Evolutionary conservation across 2,797 vertebrate genomes (phyloP).

Genomic region (Eulemur mongoz): DNA sequence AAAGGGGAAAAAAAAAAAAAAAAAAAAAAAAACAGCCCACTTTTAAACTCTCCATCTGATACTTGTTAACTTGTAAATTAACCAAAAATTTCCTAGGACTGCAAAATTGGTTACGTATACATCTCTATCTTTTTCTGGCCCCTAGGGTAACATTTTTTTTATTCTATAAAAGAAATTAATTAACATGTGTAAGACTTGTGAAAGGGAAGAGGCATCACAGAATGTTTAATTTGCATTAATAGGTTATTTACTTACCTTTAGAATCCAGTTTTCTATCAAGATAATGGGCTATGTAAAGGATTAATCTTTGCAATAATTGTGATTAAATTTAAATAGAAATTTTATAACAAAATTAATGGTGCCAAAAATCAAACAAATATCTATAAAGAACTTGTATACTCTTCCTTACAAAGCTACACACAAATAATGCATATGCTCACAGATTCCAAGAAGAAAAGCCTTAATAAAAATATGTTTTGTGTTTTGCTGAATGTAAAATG

Average conservation of each 20-base stretch:
- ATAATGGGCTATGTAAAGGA: neutral
- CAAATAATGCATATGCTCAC: neutral
- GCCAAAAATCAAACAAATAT: neutral
- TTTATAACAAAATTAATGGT: slow-evolving; percentile 2
- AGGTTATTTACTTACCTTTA: neutral
- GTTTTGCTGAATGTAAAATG: slow-evolving; percentile 31
- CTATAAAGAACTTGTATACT: neutral
- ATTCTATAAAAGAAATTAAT: neutral
- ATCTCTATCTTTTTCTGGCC: neutral
- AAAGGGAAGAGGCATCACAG: neutral
- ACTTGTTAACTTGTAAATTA: neutral
- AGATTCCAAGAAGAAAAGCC: neutral
- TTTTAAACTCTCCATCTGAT: neutral
- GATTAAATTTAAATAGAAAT: slow-evolving; percentile 2
- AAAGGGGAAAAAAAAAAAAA: no score
- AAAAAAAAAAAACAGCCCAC: neutral
- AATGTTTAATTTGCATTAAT: neutral
- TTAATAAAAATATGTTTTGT: slow-evolving; percentile 13
- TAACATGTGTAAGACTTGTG: neutral
- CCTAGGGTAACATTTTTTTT: neutral
- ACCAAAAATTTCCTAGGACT: neutral
- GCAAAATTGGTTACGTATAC: neutral
- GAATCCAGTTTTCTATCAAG: slow-evolving; percentile 5
- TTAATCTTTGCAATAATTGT: neutral
- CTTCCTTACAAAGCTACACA: neutral